Conservation (phyloP, 2,113 vertebrate genomes). For the Micronycteris hirsuta region DNA sequence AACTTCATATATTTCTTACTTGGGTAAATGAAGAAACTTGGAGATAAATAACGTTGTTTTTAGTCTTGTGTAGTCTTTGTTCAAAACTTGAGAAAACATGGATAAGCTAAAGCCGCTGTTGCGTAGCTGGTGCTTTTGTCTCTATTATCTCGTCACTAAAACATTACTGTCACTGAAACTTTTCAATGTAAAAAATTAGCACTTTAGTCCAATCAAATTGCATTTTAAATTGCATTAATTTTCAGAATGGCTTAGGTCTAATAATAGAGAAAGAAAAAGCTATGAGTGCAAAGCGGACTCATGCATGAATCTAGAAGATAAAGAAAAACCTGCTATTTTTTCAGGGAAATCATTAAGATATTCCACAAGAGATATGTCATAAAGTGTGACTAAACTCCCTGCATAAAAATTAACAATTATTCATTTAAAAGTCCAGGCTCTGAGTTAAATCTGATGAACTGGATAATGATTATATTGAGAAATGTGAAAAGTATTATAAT, state of each 20-base stretch:
- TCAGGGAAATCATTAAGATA: not conserved
- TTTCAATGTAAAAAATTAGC: not conserved
- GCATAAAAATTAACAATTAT: not conserved
- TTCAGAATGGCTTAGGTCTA: not conserved
- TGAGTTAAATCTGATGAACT: not conserved
- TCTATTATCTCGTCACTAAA: too few species aligned
- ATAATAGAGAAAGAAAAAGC: not conserved
- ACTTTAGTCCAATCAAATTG: not conserved
- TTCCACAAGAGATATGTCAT: not conserved
- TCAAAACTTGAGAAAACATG: not conserved
- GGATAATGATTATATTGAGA: not conserved
- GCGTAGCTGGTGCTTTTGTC: not conserved
- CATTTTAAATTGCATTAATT: not conserved
- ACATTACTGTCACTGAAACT: not conserved
- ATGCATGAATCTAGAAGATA: not conserved
- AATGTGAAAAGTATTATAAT: not conserved
- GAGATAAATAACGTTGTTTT: too few species aligned
- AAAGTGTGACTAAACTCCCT: not conserved
- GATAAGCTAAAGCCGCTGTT: not conserved
- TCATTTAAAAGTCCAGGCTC: not conserved
- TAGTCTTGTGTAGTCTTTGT: not conserved
- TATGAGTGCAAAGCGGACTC: not conserved
- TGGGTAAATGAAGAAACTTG: too few species aligned
- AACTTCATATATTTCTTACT: too few species aligned
- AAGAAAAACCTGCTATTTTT: not conserved